These are phyloP conservation scores for Embiotoca jacksoni DNA, from an alignment of 2,113 vertebrate genomes.

Conservation along the genomic window DNA sequence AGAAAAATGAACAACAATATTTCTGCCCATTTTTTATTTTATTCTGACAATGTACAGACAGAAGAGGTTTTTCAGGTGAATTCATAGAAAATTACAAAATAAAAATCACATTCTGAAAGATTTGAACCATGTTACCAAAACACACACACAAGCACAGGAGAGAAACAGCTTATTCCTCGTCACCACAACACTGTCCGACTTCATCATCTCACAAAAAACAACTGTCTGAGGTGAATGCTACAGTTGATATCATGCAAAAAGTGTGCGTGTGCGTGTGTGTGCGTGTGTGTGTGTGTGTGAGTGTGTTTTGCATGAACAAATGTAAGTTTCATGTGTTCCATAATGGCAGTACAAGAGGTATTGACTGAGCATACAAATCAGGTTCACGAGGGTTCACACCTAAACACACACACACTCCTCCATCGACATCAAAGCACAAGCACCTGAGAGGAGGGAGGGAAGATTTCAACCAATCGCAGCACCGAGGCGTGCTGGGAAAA, in stretches of 20 bases:
- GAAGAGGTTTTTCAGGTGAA: not conserved
- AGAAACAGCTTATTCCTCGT: not conserved
- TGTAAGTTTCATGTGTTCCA: constrained; percentile 2
- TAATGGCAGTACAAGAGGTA: constrained; percentile 17
- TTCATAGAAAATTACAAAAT: not conserved
- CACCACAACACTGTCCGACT: constrained; percentile 4
- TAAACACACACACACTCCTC: not conserved
- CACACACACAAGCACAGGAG: not conserved
- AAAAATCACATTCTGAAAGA: not conserved
- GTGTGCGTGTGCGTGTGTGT: not conserved
- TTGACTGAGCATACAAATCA: constrained; percentile 16
- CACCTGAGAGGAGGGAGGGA: constrained; percentile 48
- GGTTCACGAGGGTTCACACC: not conserved
- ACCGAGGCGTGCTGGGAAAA: constrained; percentile 24
- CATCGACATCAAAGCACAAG: constrained; percentile 36
- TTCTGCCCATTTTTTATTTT: too few relatives aligned
- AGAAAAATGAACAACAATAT: too few relatives aligned
- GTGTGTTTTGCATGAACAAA: constrained; percentile 26
- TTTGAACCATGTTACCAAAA: not conserved
- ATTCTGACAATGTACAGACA: too few relatives aligned
- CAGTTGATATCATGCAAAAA: constrained; percentile 62
- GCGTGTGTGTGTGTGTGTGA: constrained; percentile 26
- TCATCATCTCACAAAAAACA: constrained; percentile 18
- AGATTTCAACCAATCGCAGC: constrained; percentile 51
- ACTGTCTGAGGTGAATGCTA: constrained; percentile 44